These are phyloP conservation scores for Goniozus legneri DNA, from an alignment of 1,140 invertebrate species.

Conservation along the genomic window DNA sequence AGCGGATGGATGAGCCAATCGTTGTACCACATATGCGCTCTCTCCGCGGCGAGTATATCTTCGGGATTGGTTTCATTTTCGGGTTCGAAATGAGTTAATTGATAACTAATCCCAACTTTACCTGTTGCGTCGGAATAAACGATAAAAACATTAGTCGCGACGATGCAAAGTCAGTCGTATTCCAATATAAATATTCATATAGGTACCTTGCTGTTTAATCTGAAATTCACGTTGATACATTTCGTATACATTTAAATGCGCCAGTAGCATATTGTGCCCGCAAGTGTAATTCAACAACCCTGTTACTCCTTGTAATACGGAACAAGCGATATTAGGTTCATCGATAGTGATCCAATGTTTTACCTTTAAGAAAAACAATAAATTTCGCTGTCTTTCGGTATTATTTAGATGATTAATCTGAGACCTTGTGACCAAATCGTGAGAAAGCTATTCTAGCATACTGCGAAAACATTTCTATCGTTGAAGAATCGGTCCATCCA, in stretches of 20 bases:
- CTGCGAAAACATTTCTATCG: slow-evolving; percentile 22
- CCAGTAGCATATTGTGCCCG: slow-evolving; percentile 41
- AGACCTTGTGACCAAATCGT: slow-evolving; percentile 30
- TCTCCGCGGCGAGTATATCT: slow-evolving; percentile 56
- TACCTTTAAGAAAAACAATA: slow-evolving; percentile 28
- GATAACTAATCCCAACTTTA: slow-evolving; percentile 61
- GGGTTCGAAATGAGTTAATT: slow-evolving; percentile 62
- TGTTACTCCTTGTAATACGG: background rate
- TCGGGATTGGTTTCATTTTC: slow-evolving; percentile 38
- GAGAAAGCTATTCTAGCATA: slow-evolving; percentile 26
- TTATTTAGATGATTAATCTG: background rate
- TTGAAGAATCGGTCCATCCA: slow-evolving; percentile 25
- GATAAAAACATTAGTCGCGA: background rate
- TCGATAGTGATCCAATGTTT: slow-evolving; percentile 58
- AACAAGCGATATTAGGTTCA: slow-evolving; percentile 46
- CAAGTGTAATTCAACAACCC: slow-evolving; percentile 39
- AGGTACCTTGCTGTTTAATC: slow-evolving; percentile 42
- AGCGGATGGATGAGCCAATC: slow-evolving; percentile 56
- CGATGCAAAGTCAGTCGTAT: too few species aligned
- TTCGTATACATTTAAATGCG: slow-evolving; percentile 47
- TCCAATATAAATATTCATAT: background rate
- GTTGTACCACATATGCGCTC: slow-evolving; percentile 56
- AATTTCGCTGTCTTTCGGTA: background rate
- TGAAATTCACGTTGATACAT: slow-evolving; percentile 46
- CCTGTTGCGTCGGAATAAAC: slow-evolving; percentile 41